A percentile compares a stretch with the other conserved stretches of the same genome.
phyloP scores from a whole-genome alignment of 1,140 invertebrate species.

The Xylocopa sonorina region DNA sequence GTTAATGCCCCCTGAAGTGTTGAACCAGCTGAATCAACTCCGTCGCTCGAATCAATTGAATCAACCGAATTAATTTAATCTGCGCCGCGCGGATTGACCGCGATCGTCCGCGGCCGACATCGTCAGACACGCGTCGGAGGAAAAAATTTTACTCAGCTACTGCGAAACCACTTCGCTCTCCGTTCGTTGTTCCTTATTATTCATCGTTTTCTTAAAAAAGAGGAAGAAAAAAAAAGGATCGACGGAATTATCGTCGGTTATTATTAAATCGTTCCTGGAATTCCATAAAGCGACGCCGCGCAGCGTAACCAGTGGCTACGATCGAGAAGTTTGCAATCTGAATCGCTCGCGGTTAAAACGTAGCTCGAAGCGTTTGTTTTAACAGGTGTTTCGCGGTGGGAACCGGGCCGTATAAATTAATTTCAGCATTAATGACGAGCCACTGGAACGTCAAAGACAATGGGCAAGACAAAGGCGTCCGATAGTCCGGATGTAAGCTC shows the following conservation, averaged over 20 bases:
- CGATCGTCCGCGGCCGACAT: not conserved
- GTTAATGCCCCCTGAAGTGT: conserved; percentile 57
- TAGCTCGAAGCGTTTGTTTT: conserved; percentile 2
- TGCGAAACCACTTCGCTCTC: not conserved
- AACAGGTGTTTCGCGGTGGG: not conserved
- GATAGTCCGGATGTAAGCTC: not conserved
- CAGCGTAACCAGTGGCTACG: too few relatives aligned
- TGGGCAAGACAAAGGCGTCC: not conserved
- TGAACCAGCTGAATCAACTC: conserved; percentile 60
- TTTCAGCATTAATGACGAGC: conserved; percentile 2
- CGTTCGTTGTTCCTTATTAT: not conserved
- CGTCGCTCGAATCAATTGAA: conserved; percentile 50
- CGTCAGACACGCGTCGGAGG: not conserved
- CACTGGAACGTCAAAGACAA: not conserved
- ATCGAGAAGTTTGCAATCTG: not conserved
- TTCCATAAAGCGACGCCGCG: not conserved
- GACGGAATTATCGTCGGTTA: not conserved
- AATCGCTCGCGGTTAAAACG: not conserved
- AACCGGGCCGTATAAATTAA: conserved; percentile 17
- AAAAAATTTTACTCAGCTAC: not conserved
- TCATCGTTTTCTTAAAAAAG: not conserved
- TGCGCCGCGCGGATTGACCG: conserved; percentile 11
- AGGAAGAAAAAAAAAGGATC: not conserved
- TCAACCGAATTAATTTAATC: conserved; percentile 62
- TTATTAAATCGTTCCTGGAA: not conserved